Conservation (phyloP, 2,888 invertebrate genomes). For the Drosophila siamana region DNA sequence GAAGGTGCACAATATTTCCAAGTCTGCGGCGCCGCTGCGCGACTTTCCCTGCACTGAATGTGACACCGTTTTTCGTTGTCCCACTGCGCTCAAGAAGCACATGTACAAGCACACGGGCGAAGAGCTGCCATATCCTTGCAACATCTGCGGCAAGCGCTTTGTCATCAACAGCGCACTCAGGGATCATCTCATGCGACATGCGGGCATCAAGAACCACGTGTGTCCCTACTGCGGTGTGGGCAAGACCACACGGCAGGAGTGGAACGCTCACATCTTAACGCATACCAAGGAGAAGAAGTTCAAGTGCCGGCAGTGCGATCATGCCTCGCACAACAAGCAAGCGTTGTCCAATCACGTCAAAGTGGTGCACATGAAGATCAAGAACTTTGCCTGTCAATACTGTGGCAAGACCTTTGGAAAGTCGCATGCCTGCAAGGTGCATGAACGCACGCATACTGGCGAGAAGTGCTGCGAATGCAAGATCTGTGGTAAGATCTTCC, state of each 20-base stretch:
- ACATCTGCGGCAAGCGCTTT: conserved; percentile 83
- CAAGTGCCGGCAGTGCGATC: conserved; percentile 82
- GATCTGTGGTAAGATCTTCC: conserved; percentile 82
- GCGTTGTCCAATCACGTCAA: conserved; percentile 82
- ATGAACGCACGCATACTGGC: conserved; percentile 82
- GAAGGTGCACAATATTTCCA: conserved; percentile 76
- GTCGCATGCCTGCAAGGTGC: conserved; percentile 83
- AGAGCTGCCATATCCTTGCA: conserved; percentile 83
- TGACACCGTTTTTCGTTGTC: conserved; percentile 83
- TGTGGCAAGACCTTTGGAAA: conserved; percentile 83
- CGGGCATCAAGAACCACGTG: conserved; percentile 84
- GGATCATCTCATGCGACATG: conserved; percentile 84
- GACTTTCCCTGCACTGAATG: conserved; percentile 83
- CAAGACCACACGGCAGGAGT: conserved; percentile 83
- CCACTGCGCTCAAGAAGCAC: conserved; percentile 83
- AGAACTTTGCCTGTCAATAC: conserved; percentile 83
- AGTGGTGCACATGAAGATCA: conserved; percentile 83
- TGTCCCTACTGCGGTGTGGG: conserved; percentile 84
- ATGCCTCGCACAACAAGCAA: conserved; percentile 83
- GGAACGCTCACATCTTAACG: conserved; percentile 83
- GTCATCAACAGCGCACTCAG: conserved; percentile 83
- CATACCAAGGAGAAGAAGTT: conserved; percentile 84
- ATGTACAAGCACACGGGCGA: conserved; percentile 84
- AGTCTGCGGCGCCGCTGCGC: conserved; percentile 74
- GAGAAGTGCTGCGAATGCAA: conserved; percentile 83